Base-by-base conservation (phyloP, 2,797 vertebrate species). In the Syngnathus acus region DNA sequence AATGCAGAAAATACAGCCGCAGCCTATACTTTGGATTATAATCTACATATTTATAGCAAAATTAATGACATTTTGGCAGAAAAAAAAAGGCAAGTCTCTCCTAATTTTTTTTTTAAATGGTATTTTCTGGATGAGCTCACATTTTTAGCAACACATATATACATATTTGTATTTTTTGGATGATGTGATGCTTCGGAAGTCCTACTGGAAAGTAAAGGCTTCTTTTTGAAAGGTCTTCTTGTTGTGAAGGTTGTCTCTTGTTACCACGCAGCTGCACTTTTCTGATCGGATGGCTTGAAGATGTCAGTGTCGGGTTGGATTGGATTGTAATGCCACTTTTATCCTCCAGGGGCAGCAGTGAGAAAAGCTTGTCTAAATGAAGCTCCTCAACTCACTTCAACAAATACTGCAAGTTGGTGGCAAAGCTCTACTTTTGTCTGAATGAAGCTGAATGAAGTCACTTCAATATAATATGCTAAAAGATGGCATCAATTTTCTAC, bases 161-260 rank as follows among this genome's bases (percentile, higher is more conserved):
- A 68, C 67, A 59, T 77, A 82, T 85, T 86, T 79, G 58, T 60
- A 83, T 90, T 89, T 88, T 70, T 81, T 81, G 70, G 62, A 77
- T 62, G 69, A 70, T 60, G 65, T 67, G 51, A 69, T 55, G 58
- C 66, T 71, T 73, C 68, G 50, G 13, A 65, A 69, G 71, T 76
- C 69, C 21, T 23, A 66, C 73, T 54, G 69, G 70, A 40, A 63
- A 26, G 78, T 75, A 83, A 86, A 83, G 47, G 68, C 73, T 87
- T 77, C 82, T 61, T 54, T 40, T 14, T 60, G 58, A 39, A 60
- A 40, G 39, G 9, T 5, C 40, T 43, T 40, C 6, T 42, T 40
- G 58, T 60, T 40, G 38, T 61, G 19, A 61, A 13, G 39, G 43
- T 61, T 23, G 10, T 61, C 42, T 61, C 2, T 51, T 11, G n/a